Percentiles rank a stretch among this genome's conserved stretches.
Evolutionary conservation across 2,888 invertebrate species (phyloP).

Genomic region (Rhagium mordax): DNA sequence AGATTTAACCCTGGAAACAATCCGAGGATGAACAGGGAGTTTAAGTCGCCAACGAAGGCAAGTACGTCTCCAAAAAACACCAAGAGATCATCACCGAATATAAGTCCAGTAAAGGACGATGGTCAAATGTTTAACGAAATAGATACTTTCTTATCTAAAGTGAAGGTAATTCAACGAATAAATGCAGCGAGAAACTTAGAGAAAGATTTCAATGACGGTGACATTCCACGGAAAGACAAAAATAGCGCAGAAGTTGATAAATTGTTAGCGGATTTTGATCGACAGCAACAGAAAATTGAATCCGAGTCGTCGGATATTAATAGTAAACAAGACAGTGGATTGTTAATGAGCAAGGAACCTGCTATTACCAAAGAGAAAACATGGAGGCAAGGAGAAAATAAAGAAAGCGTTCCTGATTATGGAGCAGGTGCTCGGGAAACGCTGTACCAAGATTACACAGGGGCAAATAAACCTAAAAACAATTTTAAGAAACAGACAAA

Average conservation of each 20-base stretch:
- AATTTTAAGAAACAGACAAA: conserved; percentile 8
- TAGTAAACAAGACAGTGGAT: conserved; percentile 66
- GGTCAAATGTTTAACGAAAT: conserved; percentile 59
- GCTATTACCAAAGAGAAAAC: conserved; percentile 47
- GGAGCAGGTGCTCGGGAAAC: conserved; percentile 63
- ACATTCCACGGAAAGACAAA: neutral
- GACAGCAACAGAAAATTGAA: conserved; percentile 1
- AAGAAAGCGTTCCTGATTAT: conserved; percentile 66
- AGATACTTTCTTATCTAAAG: conserved; percentile 66
- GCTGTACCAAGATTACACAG: conserved; percentile 46
- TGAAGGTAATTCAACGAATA: conserved; percentile 61
- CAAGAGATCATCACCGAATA: neutral
- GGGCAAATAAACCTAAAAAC: neutral
- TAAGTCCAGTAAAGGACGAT: conserved; percentile 38
- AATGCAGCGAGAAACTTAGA: conserved; percentile 60
- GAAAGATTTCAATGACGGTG: conserved; percentile 51
- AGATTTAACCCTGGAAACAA: conserved; percentile 47
- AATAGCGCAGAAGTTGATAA: neutral
- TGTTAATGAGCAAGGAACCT: conserved; percentile 63
- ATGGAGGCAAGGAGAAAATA: conserved; percentile 64
- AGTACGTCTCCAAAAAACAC: conserved; percentile 38
- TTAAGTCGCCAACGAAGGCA: conserved; percentile 30
- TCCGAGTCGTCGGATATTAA: conserved; percentile 53
- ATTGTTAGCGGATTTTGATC: neutral
- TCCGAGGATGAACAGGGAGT: conserved; percentile 24